Conservation (phyloP, 2,888 invertebrate species). For the Ischnus inquisitorius region DNA sequence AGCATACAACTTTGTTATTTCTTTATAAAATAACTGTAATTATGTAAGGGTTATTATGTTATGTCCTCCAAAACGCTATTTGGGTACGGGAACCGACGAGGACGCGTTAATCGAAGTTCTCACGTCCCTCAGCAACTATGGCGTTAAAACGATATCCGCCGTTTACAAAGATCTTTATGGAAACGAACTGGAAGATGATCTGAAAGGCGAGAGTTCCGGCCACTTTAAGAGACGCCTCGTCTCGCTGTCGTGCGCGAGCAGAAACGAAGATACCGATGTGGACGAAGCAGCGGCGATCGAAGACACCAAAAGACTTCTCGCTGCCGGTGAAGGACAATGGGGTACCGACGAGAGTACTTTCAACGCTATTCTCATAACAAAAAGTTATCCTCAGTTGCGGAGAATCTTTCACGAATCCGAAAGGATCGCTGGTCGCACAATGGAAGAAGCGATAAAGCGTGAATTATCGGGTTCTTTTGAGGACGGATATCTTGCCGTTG, state of each 20-base stretch:
- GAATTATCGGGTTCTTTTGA: conserved; percentile 93
- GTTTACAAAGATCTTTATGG: conserved; percentile 92
- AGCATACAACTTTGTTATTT: too few relatives aligned
- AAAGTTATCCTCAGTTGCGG: conserved; percentile 91
- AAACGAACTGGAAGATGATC: conserved; percentile 92
- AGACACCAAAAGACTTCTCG: conserved; percentile 93
- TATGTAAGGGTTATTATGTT: too few relatives aligned
- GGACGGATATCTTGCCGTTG: conserved; percentile 93
- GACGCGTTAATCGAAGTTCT: conserved; percentile 95
- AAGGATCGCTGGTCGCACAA: conserved; percentile 91
- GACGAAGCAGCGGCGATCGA: conserved; percentile 91
- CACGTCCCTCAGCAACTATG: conserved; percentile 94
- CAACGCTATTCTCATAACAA: conserved; percentile 93
- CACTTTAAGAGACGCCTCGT: conserved; percentile 95
- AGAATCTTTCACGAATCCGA: conserved; percentile 91
- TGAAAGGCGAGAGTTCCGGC: conserved; percentile 95
- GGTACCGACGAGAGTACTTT: conserved; percentile 96
- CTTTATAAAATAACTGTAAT: too few relatives aligned
- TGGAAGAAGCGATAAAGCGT: conserved; percentile 92
- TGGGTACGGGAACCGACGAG: conserved; percentile 89
- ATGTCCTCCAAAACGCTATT: too few relatives aligned
- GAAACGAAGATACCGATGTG: conserved; percentile 92
- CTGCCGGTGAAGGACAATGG: conserved; percentile 90
- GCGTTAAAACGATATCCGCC: conserved; percentile 92
- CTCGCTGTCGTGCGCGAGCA: conserved; percentile 91